A percentile compares a stretch with the other conserved stretches of the same genome.
Conservation (phyloP, 2,888 invertebrate species). For the Acronicta psi region DNA sequence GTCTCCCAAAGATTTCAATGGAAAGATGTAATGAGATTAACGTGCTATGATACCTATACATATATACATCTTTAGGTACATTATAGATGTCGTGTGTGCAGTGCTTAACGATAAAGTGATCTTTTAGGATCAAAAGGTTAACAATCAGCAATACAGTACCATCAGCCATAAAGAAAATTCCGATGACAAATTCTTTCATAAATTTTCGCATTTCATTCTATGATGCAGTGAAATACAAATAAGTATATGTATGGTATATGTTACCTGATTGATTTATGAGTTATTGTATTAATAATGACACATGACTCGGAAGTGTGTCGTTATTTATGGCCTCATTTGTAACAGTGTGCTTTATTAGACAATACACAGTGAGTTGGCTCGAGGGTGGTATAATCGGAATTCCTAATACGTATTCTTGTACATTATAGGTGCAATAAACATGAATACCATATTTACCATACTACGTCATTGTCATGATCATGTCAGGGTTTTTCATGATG, state of each 20-base stretch:
- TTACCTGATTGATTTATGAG: slow-evolving; percentile 44
- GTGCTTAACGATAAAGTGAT: too few species aligned
- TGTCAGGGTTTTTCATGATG: slow-evolving; percentile 22
- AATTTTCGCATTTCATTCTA: slow-evolving; percentile 34
- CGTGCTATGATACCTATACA: too few species aligned
- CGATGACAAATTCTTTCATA: slow-evolving; percentile 11
- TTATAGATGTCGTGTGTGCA: too few species aligned
- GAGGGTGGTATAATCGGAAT: slow-evolving; percentile 56
- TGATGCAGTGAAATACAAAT: slow-evolving; percentile 42
- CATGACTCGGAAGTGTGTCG: slow-evolving; percentile 42
- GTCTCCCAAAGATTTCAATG: too few species aligned
- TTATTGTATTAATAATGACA: slow-evolving; percentile 55
- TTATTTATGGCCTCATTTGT: slow-evolving; percentile 54
- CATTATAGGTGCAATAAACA: slow-evolving; percentile 48
- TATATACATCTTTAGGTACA: too few species aligned
- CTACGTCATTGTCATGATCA: slow-evolving; percentile 17
- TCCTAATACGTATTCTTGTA: slow-evolving; percentile 56
- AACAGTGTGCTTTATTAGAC: slow-evolving; percentile 57
- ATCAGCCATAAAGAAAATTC: slow-evolving; percentile 4
- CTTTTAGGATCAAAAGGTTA: too few species aligned
- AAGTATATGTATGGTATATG: slow-evolving; percentile 24
- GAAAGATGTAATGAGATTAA: too few species aligned
- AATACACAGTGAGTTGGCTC: slow-evolving; percentile 49
- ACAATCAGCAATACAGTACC: too few species aligned
- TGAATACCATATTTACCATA: slow-evolving; percentile 41